phyloP scores from a whole-genome alignment of 2,113 vertebrate genomes.

The Zootoca vivipara region DNA sequence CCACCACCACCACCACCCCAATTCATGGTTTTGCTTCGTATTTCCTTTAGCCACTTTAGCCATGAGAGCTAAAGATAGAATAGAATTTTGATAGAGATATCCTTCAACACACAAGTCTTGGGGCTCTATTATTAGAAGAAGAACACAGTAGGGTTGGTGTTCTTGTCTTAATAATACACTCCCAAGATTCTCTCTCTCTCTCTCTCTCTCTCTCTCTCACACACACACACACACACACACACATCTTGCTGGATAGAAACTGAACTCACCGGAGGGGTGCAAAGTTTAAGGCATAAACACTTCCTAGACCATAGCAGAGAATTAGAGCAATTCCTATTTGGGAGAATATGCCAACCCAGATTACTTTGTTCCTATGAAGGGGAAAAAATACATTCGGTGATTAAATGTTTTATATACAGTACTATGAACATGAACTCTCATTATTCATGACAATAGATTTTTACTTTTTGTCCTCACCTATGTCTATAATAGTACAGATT shows the following conservation, averaged over 20 bases:
- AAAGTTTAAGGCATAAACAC: conserved; percentile 74
- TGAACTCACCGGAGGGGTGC: conserved; percentile 75
- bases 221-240: neutral
- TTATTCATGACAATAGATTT: neutral
- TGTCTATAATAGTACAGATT: neutral
- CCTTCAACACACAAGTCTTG: neutral
- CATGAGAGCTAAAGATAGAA: too few relatives aligned
- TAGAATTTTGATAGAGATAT: neutral
- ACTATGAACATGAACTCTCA: too few relatives aligned
- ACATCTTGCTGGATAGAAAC: fast-evolving
- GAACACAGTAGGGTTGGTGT: too few relatives aligned
- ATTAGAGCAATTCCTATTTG: conserved; percentile 76
- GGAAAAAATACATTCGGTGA: conserved; percentile 3
- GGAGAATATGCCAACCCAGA: conserved; percentile 81
- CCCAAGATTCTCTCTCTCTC: too few relatives aligned
- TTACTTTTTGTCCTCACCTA: neutral
- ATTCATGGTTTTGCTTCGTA: neutral
- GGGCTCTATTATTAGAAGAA: neutral
- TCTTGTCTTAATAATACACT: too few relatives aligned
- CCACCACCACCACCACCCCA: too few relatives aligned
- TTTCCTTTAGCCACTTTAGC: neutral
- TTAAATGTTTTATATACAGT: neutral
- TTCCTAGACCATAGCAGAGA: conserved; percentile 77
- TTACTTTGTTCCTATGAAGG: conserved; percentile 79
- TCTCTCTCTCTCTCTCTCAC: neutral